phyloP scores from a whole-genome alignment of 2,113 vertebrate genomes.

The Chlamydotis undulata region DNA sequence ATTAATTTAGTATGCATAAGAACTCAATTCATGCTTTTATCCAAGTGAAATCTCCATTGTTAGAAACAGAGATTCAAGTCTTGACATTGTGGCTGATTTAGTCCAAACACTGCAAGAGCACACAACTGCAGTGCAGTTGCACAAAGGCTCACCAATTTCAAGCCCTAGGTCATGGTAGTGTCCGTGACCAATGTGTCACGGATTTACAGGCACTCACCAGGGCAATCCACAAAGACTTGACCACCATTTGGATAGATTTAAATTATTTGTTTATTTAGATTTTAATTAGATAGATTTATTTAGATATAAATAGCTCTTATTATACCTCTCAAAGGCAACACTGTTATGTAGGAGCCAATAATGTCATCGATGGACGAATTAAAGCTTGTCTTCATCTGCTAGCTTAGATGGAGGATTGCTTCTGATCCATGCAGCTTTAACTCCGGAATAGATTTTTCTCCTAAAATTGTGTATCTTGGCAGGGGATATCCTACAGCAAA shows the following conservation, averaged over 20 bases:
- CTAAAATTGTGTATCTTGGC: background rate
- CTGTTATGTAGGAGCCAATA: background rate
- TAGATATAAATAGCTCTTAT: background rate
- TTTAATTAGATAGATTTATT: background rate
- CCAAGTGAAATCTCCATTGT: background rate
- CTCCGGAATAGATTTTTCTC: background rate
- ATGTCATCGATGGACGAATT: background rate
- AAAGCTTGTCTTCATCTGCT: background rate
- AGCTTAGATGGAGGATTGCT: background rate
- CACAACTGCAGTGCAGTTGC: background rate
- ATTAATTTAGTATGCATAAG: background rate
- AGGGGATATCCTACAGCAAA: background rate
- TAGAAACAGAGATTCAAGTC: background rate
- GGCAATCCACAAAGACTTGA: background rate
- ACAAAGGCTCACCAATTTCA: background rate
- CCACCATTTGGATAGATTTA: background rate
- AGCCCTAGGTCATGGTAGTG: background rate
- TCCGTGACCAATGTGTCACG: too few species aligned
- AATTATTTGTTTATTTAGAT: background rate
- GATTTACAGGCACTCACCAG: background rate
- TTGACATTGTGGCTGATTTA: background rate
- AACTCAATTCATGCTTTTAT: background rate
- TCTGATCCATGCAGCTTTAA: background rate
- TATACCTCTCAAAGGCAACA: accelerated
- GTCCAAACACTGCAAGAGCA: background rate